These are phyloP conservation scores for Raphicerus campestris DNA, from an alignment of 2,113 vertebrate genomes.

Conservation along the genomic window DNA sequence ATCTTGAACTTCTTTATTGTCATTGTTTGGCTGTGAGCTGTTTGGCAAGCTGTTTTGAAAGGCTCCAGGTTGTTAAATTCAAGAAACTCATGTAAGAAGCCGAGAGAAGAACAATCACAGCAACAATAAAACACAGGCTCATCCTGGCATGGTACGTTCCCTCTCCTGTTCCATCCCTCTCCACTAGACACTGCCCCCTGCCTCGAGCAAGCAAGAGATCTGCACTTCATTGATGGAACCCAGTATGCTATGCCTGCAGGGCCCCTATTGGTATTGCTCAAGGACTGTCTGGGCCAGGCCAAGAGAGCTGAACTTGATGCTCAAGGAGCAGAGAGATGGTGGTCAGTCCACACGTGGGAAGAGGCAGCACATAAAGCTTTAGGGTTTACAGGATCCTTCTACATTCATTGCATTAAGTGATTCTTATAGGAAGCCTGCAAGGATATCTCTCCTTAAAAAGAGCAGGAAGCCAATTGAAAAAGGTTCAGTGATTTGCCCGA, in stretches of 20 bases:
- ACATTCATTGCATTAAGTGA: not conserved
- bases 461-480: not conserved
- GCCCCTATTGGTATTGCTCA: not conserved
- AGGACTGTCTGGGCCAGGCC: not conserved
- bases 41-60: constrained; percentile 28
- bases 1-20: not conserved
- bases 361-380: not conserved
- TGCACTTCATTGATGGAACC: not conserved
- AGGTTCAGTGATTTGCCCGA: not conserved
- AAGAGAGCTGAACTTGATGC: too few relatives aligned
- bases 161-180: not conserved
- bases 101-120: not conserved
- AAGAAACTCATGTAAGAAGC: constrained; percentile 5
- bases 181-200: not conserved
- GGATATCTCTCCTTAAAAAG: not conserved
- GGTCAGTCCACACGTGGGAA: not conserved
- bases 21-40: not conserved
- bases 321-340: not conserved
- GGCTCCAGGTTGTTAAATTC: not conserved
- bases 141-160: not conserved
- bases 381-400: not conserved
- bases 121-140: not conserved
- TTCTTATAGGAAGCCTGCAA: not conserved
- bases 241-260: not conserved
- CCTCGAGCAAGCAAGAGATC: not conserved